Evolutionary conservation across 1,140 invertebrate genomes (phyloP), one percentile per base, ranked within the genome.

Genomic region (Hestina assimilis): DNA sequence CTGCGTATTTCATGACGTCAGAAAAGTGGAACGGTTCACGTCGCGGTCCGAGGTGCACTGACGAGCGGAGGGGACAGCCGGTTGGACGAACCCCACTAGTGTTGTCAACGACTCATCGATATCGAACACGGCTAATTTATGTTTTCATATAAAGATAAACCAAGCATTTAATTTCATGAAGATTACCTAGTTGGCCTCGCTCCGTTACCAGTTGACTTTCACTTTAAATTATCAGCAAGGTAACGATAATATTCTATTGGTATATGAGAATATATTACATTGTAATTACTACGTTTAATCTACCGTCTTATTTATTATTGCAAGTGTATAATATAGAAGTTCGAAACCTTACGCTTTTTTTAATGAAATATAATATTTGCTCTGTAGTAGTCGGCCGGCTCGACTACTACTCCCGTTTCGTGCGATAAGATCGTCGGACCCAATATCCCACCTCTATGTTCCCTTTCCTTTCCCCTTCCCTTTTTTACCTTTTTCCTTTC

Each of bases 1-100:
- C 73, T 59, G 71, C 73, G 48, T 68, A 46, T 43, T 51, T 76
- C 80, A 83, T 87, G 19, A 45, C 74, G 61, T 46, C 50, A 42
- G 52, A n/a, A 41, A 50, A 67, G 43, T 54, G 52, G 55, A 65
- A 62, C 73, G 70, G 45, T 59, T 53, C 67, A 59, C 60, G 40
- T 56, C 64, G 73, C 72, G 72, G 68, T 59, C 53, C 51, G 68
- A 69, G 58, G 56, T 54, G 63, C 67, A 79, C 79, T 81, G 76
- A 66, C 70, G 63, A 59, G 54, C 62, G 68, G 69, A 68, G 72
- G 71, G 69, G 68, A 53, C 60, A 62, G 67, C 48, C 63, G 61
- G 57, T 62, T 55, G 54, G 45, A 46, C 58, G 60, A 58, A 61
- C 60, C 66, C 59, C 47, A 5, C 19, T 79, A 83, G 80, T 76